These are phyloP conservation scores for Tursiops truncatus DNA, from an alignment of 2,113 vertebrate genomes.

Conservation along the genomic window DNA sequence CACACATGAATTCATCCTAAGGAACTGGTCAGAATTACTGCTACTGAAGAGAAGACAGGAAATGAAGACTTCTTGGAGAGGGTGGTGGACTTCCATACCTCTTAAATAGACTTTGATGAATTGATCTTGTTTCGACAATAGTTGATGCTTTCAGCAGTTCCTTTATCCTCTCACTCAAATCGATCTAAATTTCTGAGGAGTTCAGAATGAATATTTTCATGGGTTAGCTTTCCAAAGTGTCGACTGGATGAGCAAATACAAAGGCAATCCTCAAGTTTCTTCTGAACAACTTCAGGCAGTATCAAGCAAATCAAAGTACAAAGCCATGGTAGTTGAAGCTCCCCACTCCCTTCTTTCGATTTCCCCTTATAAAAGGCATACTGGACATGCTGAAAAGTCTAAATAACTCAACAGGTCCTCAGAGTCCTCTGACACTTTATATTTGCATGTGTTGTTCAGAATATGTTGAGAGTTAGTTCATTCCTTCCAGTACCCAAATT, in stretches of 20 bases:
- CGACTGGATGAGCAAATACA: conserved; percentile 65
- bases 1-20: not conserved
- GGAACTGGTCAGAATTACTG: conserved; percentile 21
- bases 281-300: not conserved
- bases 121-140: conserved; percentile 70
- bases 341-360: not conserved
- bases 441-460: not conserved
- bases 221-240: conserved; percentile 49
- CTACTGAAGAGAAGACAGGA: conserved; percentile 41
- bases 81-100: conserved; percentile 27
- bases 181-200: conserved; percentile 56
- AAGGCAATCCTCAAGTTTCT: conserved; percentile 42
- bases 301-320: conserved; percentile 42
- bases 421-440: not conserved
- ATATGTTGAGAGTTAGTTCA: not conserved
- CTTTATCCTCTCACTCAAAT: conserved; percentile 64
- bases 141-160: conserved; percentile 64
- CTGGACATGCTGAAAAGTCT: not conserved
- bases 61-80: conserved; percentile 45
- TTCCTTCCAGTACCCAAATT: not conserved
- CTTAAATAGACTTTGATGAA: conserved; percentile 65
- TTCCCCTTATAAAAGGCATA: not conserved
- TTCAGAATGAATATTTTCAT: conserved; percentile 54
- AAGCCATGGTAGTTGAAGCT: not conserved
- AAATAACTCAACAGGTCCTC: not conserved